phyloP scores from a whole-genome alignment of 2,113 vertebrate genomes.

The Laticauda colubrina region DNA sequence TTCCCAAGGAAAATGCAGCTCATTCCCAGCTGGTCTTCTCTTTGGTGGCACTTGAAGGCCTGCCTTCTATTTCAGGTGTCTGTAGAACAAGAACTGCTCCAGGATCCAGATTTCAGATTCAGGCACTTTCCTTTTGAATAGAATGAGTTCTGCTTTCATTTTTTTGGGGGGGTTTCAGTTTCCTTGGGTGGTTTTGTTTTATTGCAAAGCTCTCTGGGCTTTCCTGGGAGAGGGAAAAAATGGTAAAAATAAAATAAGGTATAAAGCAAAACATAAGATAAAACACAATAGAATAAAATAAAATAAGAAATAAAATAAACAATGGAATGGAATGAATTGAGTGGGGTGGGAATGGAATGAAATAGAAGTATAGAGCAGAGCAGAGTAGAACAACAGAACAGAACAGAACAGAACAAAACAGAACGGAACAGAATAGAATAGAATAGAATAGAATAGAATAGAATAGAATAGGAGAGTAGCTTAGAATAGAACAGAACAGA shows the following conservation, averaged over 20 bases:
- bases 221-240: background rate
- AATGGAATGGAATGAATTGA: background rate
- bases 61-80: background rate
- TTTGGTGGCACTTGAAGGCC: background rate
- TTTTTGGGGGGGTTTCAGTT: background rate
- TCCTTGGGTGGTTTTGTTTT: background rate
- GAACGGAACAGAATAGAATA: no score
- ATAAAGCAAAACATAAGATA: background rate
- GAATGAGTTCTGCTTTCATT: background rate
- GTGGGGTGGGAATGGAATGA: no score
- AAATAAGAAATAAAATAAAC: background rate
- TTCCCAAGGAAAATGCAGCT: background rate
- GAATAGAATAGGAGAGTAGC: no score
- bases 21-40: background rate
- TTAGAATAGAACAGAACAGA: no score
- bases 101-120: background rate
- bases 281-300: no score
- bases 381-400: no score
- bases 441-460: no score
- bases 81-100: background rate
- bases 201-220: background rate
- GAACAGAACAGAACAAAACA: no score
- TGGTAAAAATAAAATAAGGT: background rate
- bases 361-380: no score
- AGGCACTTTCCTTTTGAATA: background rate